These are phyloP conservation scores for Lysandra coridon DNA, from an alignment of 2,888 invertebrate species.

Conservation along the genomic window DNA sequence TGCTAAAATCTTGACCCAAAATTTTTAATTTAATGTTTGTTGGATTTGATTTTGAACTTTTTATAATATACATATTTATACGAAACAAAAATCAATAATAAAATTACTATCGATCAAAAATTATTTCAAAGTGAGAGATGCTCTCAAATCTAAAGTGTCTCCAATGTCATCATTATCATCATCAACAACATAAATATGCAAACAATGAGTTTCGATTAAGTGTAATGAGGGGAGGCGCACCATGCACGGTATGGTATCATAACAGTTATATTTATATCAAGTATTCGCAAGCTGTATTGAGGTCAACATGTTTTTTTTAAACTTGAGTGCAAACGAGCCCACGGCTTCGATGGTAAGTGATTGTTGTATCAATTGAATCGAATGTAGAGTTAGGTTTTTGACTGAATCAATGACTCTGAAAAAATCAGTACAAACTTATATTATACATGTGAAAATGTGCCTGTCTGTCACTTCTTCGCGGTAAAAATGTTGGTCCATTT, in stretches of 20 bases:
- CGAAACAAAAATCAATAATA: not conserved
- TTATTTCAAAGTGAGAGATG: not conserved
- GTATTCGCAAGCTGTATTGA: not conserved
- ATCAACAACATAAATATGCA: no score
- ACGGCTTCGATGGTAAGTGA: not conserved
- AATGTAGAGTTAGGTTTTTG: not conserved
- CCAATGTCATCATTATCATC: no score
- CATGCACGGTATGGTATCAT: not conserved
- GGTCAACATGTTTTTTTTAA: conserved; percentile 9
- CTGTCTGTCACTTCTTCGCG: no score
- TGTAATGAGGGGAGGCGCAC: not conserved
- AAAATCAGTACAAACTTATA: not conserved
- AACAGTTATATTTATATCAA: not conserved
- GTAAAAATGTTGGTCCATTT: no score
- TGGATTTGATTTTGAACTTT: not conserved
- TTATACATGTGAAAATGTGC: no score
- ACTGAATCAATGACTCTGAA: not conserved
- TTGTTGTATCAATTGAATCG: not conserved
- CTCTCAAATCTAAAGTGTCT: no score
- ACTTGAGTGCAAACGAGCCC: not conserved
- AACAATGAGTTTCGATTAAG: no score
- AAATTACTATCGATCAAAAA: no score
- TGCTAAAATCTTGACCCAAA: not conserved
- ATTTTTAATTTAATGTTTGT: not conserved
- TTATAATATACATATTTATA: not conserved